Base-by-base conservation (phyloP, 2,113 vertebrate species). In the Eupsittula cactorum region DNA sequence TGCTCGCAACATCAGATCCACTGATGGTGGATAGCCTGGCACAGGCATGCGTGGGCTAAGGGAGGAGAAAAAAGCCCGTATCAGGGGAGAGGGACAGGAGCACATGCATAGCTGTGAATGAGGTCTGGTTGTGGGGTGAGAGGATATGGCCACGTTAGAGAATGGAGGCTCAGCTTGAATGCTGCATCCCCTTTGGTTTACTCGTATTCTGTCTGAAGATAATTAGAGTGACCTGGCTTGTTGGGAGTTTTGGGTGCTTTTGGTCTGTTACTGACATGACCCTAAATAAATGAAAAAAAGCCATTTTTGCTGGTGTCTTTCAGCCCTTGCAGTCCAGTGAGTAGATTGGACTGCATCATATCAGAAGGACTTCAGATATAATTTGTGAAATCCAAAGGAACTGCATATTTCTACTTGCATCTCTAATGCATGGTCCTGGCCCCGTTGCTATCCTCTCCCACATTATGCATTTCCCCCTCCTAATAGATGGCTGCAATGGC, bases 1-100 rank as follows among this genome's bases (percentile, higher is more conserved):
- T 88, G 81, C 49, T 97, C 88, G 46, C 79, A 94, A 94, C 92
- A 87, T 63, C 91, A 83, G 20, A 78, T 73, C 62, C 78, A 41
- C 10, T 35, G 5, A 65, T 97, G 90, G 60, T 53, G 74, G 76
- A 96, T 94, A 95, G 60, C 86, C 82, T 97, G 93, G 92, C 81
- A 80, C 17, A 8, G 19, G 35, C 53, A 78, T 17, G 2, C 65
- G 78, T 53, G 55, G 78, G 68, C 9, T 82, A 64, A 27, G 24
- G 55, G 73, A 86, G 90, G 94, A 97, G 94, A 84, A 70, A 28
- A 5, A 10, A 82, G 87, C 10, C 5, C 46, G 33, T 88, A 91
- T 33, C 6, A 1, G 77, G 31, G 62, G 14, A 79, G 31, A 39
- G 11, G 15, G 37, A 53, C 20, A 50, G 57, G 42, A 10, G 79